Evolutionary conservation across 2,113 vertebrate genomes (phyloP).

Genomic region (Falcunculus frontatus): DNA sequence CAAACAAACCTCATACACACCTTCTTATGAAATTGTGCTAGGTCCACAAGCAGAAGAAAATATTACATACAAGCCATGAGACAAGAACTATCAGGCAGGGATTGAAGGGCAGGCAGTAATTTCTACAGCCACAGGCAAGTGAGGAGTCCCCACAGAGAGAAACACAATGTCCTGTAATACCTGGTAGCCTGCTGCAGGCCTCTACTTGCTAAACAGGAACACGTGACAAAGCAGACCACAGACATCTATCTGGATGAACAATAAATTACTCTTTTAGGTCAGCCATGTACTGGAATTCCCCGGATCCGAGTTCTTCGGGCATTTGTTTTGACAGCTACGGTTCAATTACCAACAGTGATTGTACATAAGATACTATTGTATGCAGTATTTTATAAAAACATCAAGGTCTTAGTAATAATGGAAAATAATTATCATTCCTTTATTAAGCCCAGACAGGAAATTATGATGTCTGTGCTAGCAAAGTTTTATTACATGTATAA

Average conservation of each 20-base stretch:
- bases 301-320: background rate
- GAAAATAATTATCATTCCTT: background rate
- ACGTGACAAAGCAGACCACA: background rate
- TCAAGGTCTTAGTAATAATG: background rate
- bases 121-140: background rate
- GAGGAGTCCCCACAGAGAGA: background rate
- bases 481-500: background rate
- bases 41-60: background rate
- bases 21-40: background rate
- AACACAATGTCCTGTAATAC: background rate
- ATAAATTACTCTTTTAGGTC: background rate
- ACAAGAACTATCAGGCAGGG: background rate
- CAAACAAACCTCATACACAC: background rate
- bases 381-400: background rate
- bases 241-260: background rate
- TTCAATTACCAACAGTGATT: background rate
- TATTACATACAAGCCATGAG: background rate
- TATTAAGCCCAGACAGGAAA: background rate
- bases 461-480: background rate
- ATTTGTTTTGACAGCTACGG: background rate
- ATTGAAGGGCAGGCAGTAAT: background rate
- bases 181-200: background rate
- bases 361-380: background rate
- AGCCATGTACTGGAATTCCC: background rate
- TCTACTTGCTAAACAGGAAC: background rate